Evolutionary conservation across 2,797 vertebrate species (phyloP).

Genomic region (Acanthopagrus latus): DNA sequence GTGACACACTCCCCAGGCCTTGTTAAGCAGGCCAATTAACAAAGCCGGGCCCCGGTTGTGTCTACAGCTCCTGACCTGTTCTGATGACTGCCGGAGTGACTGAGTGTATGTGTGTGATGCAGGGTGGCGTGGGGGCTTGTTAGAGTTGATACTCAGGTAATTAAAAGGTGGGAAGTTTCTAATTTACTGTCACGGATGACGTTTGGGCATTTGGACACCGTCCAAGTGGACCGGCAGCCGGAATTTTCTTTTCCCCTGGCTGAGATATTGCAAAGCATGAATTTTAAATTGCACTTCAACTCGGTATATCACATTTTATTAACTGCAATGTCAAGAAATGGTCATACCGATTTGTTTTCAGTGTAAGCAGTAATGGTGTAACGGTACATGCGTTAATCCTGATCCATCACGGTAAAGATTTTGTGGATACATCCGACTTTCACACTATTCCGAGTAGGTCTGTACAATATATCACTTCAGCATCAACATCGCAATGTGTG

Average conservation of each 20-base stretch:
- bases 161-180: constrained; percentile 69
- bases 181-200: constrained; percentile 61
- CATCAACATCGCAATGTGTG: no score
- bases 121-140: constrained; percentile 31
- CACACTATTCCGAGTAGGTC: no score
- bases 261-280: constrained; percentile 31
- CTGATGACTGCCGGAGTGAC: constrained; percentile 64
- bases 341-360: not conserved
- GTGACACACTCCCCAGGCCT: constrained; percentile 74
- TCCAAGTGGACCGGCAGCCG: constrained; percentile 27
- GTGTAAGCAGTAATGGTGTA: no score
- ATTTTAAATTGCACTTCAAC: constrained; percentile 27
- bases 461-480: no score
- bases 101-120: constrained; percentile 28
- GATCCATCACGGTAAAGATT: no score
- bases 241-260: not conserved
- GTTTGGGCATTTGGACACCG: constrained; percentile 45
- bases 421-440: no score
- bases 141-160: constrained; percentile 60
- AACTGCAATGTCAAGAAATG: constrained; percentile 5
- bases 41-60: constrained; percentile 60
- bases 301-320: constrained; percentile 3
- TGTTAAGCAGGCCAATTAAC: constrained; percentile 83
- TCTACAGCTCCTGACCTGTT: constrained; percentile 70
- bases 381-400: no score